Percentiles rank a stretch among this genome's conserved stretches.
These are phyloP conservation scores for Eumacrocentrus americanus DNA, from an alignment of 2,888 invertebrate species.

Conservation along the genomic window DNA sequence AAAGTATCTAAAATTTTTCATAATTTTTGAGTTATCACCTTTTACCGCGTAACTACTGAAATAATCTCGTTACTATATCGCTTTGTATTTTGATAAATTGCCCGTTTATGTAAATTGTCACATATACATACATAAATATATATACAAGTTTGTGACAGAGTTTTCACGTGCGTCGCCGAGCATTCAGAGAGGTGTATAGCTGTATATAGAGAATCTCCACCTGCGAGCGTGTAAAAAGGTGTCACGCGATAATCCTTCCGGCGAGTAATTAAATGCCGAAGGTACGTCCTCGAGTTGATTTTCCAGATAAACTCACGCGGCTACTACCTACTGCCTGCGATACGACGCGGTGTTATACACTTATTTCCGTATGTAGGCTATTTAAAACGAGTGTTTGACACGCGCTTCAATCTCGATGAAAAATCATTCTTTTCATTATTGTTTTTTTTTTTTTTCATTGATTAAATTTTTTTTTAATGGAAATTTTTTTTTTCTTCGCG, in stretches of 20 bases:
- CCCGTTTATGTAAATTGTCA: no score
- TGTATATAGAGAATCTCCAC: slow-evolving; percentile 33
- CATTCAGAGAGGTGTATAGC: background rate
- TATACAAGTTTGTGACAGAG: background rate
- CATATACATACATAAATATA: no score
- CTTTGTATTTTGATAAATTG: no score
- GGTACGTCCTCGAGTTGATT: slow-evolving; percentile 45
- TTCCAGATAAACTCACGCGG: slow-evolving; percentile 40
- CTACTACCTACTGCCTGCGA: slow-evolving; percentile 8
- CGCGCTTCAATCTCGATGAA: no score
- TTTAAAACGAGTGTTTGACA: slow-evolving; percentile 19
- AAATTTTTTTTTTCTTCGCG: background rate
- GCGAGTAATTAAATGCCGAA: slow-evolving; percentile 40
- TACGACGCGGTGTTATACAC: slow-evolving; percentile 6
- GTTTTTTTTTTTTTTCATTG: background rate
- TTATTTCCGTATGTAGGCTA: slow-evolving; percentile 1
- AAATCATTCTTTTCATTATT: no score
- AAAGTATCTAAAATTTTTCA: no score
- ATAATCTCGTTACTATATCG: no score
- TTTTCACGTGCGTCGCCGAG: background rate
- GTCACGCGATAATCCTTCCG: slow-evolving; percentile 42
- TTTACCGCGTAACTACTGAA: no score
- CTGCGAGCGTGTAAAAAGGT: slow-evolving; percentile 40
- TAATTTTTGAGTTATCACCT: no score
- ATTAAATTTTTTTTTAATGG: background rate